These are phyloP conservation scores for Nematostella vectensis DNA, from an alignment of 92 coral and sea anemone species.

Conservation along the genomic window DNA sequence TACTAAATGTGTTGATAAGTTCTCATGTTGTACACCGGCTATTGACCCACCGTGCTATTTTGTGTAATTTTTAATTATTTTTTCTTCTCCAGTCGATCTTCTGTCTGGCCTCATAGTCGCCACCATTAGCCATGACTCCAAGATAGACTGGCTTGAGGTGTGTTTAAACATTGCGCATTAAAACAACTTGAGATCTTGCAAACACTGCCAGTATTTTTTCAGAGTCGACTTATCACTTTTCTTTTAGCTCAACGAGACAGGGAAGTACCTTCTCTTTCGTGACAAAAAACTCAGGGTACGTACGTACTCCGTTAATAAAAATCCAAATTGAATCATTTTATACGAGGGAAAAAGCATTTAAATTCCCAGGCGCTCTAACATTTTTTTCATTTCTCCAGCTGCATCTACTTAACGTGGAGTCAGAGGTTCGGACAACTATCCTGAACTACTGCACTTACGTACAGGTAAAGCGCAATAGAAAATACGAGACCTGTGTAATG, in stretches of 20 bases:
- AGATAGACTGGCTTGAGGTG: conserved; percentile 99
- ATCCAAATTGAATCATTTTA: too few species aligned
- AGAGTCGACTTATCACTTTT: too few species aligned
- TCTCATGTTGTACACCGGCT: background rate
- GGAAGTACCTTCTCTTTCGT: conserved; percentile 83
- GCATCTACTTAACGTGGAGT: conserved; percentile 79
- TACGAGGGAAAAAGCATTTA: too few species aligned
- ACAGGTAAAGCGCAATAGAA: conserved; percentile 53
- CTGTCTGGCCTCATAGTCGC: conserved; percentile 76
- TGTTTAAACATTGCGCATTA: background rate
- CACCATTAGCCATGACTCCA: conserved; percentile 90
- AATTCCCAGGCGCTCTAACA: too few species aligned
- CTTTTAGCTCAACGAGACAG: conserved; percentile 89
- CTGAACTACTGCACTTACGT: conserved; percentile 96
- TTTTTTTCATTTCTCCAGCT: conserved; percentile 38
- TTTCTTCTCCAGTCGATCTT: conserved; percentile 83
- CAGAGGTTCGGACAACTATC: conserved; percentile 83
- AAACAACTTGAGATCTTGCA: background rate
- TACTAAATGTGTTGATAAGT: too few species aligned
- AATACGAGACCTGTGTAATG: too few species aligned
- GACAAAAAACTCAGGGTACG: conserved; percentile 86
- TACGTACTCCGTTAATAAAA: too few species aligned
- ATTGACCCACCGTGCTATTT: background rate
- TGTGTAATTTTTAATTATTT: background rate
- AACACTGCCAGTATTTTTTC: background rate